Evolutionary conservation across 2,888 invertebrate species (phyloP), one percentile per base, ranked within the genome.

Genomic region (Strigamia transsilvanica): DNA sequence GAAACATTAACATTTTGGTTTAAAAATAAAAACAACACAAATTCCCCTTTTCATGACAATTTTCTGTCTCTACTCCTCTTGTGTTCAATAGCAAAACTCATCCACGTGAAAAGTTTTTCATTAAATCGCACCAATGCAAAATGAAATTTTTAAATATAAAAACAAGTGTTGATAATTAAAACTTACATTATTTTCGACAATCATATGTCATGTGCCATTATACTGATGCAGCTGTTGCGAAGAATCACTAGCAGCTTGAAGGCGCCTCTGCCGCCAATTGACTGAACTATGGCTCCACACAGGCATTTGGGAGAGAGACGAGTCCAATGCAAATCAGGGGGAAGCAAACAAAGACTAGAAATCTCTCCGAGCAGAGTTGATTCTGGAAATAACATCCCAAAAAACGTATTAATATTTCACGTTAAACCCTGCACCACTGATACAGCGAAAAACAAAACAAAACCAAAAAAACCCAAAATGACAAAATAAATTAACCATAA

Each of bases 211-310:
- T 73, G 73, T 73, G 73, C 73, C 73, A 73, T 73, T 73, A 32
- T n/a, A 73, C 12, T n/a, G 73, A 32, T 73, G 73, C 27, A 73
- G 73, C 73, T 73, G 73, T 73, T 15, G 73, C 27, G 32, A 73
- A 73, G 73, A 73, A 73, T 73, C 73, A 73, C 73, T 27, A 73
- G 73, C 73, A 73, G 73, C 73, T n/a, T 73, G 73, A 32, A 73
- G 73, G 73, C 73, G 73, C 73, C 73, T 73, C 73, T 73, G 73
- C 73, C 73, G 73, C 73, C 73, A 73, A 73, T 73, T 73, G 73
- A 73, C 73, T 73, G 73, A 32, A 73, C 73, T 73, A 73, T 27
- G 73, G 73, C 23, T 73, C 27, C 73, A 73, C 73, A 73, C 32
- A 32, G 73, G 73, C 73, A 73, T 73, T 73, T 73, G 73, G 32